Evolutionary conservation across 1,140 invertebrate genomes (phyloP).

Genomic region (Lithobius niger): DNA sequence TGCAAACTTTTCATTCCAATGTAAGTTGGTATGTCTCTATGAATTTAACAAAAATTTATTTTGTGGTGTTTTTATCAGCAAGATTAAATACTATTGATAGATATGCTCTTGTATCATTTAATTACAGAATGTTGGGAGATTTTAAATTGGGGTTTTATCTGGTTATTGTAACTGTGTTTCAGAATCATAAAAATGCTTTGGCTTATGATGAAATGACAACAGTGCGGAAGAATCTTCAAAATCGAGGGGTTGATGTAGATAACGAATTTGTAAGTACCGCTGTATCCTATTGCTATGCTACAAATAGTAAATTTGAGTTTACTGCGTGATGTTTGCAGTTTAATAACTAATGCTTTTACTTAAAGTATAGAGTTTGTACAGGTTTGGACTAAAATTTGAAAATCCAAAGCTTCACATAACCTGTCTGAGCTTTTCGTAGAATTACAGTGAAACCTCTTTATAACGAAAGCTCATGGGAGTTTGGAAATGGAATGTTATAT

Average conservation of each 20-base stretch:
- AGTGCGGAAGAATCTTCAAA: conserved; percentile 78
- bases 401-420: too few relatives aligned
- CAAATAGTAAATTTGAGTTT: background rate
- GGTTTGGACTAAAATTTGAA: background rate
- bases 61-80: too few relatives aligned
- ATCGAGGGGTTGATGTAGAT: conserved; percentile 54
- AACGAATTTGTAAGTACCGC: conserved; percentile 46
- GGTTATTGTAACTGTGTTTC: conserved; percentile 20
- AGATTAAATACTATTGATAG: too few relatives aligned
- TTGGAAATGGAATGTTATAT: too few relatives aligned
- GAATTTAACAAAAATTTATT: too few relatives aligned
- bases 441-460: too few relatives aligned
- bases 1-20: too few relatives aligned
- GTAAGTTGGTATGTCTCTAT: too few relatives aligned
- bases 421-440: too few relatives aligned
- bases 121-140: too few relatives aligned
- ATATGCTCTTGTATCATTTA: too few relatives aligned
- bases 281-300: background rate
- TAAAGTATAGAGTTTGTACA: background rate
- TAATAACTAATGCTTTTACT: background rate
- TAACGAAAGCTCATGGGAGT: too few relatives aligned
- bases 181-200: conserved; percentile 61
- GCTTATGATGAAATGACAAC: conserved; percentile 83
- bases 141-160: background rate
- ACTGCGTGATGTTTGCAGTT: background rate